A percentile compares a stretch with the other conserved stretches of the same genome.
Conservation (phyloP, 2,888 invertebrate species). For the Conus canariensis region DNA sequence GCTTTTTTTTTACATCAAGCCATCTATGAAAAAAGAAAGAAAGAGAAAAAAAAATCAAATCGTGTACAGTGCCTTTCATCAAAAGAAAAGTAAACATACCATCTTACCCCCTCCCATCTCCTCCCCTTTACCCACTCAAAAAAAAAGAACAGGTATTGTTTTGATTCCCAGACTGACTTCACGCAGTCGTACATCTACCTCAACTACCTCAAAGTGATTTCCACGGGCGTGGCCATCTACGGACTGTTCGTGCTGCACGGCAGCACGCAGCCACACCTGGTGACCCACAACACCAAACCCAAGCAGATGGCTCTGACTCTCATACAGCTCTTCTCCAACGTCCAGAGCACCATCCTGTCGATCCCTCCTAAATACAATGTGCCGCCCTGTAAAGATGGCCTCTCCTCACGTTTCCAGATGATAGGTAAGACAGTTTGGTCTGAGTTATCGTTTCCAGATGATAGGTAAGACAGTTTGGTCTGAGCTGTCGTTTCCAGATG, state of each 20-base stretch:
- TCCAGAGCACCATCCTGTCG: constrained; percentile 17
- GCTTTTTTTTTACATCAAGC: too few species aligned
- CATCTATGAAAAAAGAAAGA: too few species aligned
- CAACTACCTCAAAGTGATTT: constrained; percentile 4
- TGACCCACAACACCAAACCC: constrained; percentile 19
- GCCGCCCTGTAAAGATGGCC: background rate
- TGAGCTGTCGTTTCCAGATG: too few species aligned
- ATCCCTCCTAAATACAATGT: background rate
- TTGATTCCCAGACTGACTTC: too few species aligned
- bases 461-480: too few species aligned
- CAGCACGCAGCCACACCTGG: constrained; percentile 15
- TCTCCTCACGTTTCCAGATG: constrained; percentile 33
- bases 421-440: background rate
- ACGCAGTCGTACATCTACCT: constrained; percentile 20
- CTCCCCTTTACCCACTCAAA: too few species aligned
- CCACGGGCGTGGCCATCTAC: constrained; percentile 22
- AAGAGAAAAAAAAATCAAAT: too few species aligned
- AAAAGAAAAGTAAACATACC: too few species aligned
- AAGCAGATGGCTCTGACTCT: constrained; percentile 21
- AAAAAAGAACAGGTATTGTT: too few species aligned
- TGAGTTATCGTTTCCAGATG: too few species aligned
- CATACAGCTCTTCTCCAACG: constrained; percentile 24
- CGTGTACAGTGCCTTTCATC: too few species aligned
- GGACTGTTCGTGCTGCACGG: constrained; percentile 27
- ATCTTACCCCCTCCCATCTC: too few species aligned